Base-by-base conservation (phyloP, 2,888 invertebrate genomes). In the Nemotelus nigrinus region DNA sequence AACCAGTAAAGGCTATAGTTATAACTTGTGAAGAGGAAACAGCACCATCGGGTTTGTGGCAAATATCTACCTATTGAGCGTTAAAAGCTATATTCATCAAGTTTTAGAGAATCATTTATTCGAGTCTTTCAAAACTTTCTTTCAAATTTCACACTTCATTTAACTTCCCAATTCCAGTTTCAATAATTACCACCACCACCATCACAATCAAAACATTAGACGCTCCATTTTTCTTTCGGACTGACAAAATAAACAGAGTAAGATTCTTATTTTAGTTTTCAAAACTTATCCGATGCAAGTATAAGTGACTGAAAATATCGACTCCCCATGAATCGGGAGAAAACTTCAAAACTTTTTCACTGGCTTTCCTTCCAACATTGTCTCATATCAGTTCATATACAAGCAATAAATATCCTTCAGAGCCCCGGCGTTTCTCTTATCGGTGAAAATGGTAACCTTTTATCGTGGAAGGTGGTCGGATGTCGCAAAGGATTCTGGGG, bases 401-500 rank as follows among this genome's bases (percentile, higher is more conserved):
- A 70, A 70, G 70, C 70, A 55, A 70, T 70, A 70, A 70, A 70
- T 70, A 70, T 70, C 41, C 70, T 0, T 70, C 41, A 70, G 70
- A 70, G 70, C 10, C 10, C 3, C 55, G 43, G 41, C 43, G 43
- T 55, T 53, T 39, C 55, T 55, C 41, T 70, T 70, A 70, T 70
- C 70, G 53, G 41, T 55, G 55, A 70, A 70, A 70, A 70, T 70
- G 53, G 70, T 53, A 70, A 55, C 70, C 70, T 70, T 70, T 70
- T 70, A 70, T 70, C 70, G 53, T 68, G 50, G 41, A 2, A 10
- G 63, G 8, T 43, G 63, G 43, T 39, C 63, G 43, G 43, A 43
- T 63, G 63, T 25, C 41, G 3, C 25, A 10, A 1, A n/a, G 43
- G 39, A 25, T 63, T 57, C 25, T 57, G 57, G 57, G 7, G 58